Percentiles rank a stretch among this genome's conserved stretches.
Evolutionary conservation across 2,113 vertebrate species (phyloP).

Genomic region (Morone saxatilis): DNA sequence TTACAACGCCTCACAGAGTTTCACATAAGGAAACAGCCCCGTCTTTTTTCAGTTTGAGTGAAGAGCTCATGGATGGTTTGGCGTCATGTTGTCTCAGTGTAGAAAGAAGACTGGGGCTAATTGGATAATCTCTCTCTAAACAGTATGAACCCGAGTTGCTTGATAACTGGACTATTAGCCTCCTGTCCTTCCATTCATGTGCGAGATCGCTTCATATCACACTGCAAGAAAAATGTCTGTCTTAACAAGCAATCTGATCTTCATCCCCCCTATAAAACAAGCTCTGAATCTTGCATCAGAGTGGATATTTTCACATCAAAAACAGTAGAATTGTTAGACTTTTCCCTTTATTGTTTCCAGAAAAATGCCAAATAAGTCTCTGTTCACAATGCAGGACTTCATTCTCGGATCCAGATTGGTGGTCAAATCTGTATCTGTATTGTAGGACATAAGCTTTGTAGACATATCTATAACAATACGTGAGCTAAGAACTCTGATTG

Average conservation of each 20-base stretch:
- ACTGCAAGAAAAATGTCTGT: constrained; percentile 31
- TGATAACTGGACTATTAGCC: constrained; percentile 64
- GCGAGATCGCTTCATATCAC: constrained; percentile 15
- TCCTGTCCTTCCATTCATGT: constrained; percentile 44
- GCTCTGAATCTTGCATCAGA: neutral
- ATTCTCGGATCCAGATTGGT: neutral
- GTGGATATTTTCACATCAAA: neutral
- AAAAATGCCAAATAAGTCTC: constrained; percentile 15
- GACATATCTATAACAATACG: neutral
- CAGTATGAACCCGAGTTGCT: constrained; percentile 45
- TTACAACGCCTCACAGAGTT: constrained; percentile 69
- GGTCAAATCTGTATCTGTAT: no score
- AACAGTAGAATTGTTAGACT: neutral
- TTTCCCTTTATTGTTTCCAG: neutral
- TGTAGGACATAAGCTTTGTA: neutral
- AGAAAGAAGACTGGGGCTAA: constrained; percentile 66
- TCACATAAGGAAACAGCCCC: constrained; percentile 55
- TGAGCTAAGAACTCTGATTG: neutral
- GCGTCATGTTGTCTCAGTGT: constrained; percentile 59
- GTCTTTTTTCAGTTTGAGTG: constrained; percentile 60
- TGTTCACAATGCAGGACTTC: constrained; percentile 24
- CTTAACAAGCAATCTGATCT: constrained; percentile 26
- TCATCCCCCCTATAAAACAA: neutral
- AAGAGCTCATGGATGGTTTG: constrained; percentile 62
- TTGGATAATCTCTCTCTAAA: constrained; percentile 68